Evolutionary conservation across 2,797 vertebrate genomes (phyloP), one percentile per base, ranked within the genome.

Genomic region (Mormyrops attenuatus): DNA sequence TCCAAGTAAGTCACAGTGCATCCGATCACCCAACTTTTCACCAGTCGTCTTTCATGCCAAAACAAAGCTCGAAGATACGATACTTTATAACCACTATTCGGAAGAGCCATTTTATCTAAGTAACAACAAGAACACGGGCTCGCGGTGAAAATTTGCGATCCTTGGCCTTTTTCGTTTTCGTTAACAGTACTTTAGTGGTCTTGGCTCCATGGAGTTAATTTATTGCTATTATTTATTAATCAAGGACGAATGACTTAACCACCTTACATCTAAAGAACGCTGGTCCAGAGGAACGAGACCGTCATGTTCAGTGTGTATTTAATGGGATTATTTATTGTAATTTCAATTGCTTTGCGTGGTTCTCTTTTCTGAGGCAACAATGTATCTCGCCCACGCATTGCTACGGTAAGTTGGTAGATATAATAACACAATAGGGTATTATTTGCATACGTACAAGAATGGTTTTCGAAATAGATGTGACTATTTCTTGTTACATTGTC

Each of bases 321-420:
- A 88, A 92, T 91, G 82, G 92, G 94, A 92, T 88, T 94, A 94
- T 93, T 93, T 91, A 89, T 92, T 93, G 93, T 89, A 92, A 91
- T 92, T 90, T 91, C 90, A 94, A 93, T 94, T 93, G 92, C 92
- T 93, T 95, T 95, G 96, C 96, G 96, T 93, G 95, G 80, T 94
- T 91, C 92, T 92, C 95, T 94, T 95, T 96, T 96, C 80, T 41
- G 94, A 95, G 47, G 92, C 94, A 90, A 47, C 93, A 93, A 95
- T 96, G 96, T 96, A 96, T 92, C 94, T 96, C 96, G 95, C 96
- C 96, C 95, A 96, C 96, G 95, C 96, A 94, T 89, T 96, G 94
- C 95, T 95, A 96, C 96, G 96, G 96, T 97, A 95, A 97, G 96
- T 96, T 97, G 94, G 93, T 94, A 87, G 92, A 92, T 93, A 92